A percentile compares a stretch with the other conserved stretches of the same genome.
These are phyloP conservation scores for Melanchra persicariae DNA, from an alignment of 2,888 invertebrate species.

Conservation along the genomic window DNA sequence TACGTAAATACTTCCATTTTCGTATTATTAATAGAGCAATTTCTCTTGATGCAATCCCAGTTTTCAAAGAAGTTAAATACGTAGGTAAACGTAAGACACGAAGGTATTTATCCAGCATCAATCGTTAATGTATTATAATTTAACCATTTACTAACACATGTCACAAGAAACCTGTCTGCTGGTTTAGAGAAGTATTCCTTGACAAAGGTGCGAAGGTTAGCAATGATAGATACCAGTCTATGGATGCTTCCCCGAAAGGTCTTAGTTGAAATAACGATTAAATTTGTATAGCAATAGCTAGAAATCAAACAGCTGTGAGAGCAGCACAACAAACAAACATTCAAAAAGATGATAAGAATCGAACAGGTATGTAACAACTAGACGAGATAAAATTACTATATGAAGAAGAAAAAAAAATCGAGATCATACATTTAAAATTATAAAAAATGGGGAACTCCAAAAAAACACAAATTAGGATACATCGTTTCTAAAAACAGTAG, in stretches of 20 bases:
- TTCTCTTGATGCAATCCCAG: not conserved
- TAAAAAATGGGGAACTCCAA: not conserved
- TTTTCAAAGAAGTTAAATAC: not conserved
- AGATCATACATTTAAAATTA: not conserved
- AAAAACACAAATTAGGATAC: not conserved
- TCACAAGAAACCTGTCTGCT: slow-evolving; percentile 5
- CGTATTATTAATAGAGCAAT: slow-evolving; percentile 21
- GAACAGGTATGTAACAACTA: not conserved
- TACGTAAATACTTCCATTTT: not conserved
- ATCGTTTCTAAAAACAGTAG: not conserved
- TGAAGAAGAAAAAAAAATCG: not conserved
- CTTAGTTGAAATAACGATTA: not conserved
- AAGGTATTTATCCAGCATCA: not conserved
- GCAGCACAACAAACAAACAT: not conserved
- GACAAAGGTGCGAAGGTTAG: not conserved
- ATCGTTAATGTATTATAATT: not conserved
- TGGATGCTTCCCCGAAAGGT: not conserved
- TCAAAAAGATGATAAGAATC: not conserved
- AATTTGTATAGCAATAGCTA: not conserved
- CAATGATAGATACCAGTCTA: not conserved
- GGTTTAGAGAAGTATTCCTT: slow-evolving; percentile 16
- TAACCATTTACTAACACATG: not conserved
- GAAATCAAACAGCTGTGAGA: not conserved
- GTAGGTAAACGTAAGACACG: not conserved
- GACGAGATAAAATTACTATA: not conserved